Evolutionary conservation across 2,888 invertebrate species (phyloP).

Genomic region (Smittia aterrima): DNA sequence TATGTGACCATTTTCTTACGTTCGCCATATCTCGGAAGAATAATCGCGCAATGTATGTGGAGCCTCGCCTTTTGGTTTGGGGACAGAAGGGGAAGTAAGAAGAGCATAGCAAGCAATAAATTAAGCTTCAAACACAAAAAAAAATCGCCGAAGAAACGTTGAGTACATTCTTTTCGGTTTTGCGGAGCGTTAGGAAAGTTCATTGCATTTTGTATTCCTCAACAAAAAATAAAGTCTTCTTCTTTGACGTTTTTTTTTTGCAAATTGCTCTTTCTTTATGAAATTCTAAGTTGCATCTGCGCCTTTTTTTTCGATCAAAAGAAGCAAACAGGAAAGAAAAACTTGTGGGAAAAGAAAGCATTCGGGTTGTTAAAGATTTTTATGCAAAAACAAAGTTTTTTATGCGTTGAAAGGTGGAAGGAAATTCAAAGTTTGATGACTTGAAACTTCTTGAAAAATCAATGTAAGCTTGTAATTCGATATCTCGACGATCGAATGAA

Average conservation of each 20-base stretch:
- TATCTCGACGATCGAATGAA: background rate
- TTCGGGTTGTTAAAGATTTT: background rate
- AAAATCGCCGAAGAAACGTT: background rate
- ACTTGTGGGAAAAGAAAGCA: conserved; percentile 42
- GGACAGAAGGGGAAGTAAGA: too few relatives aligned
- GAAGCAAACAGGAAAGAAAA: background rate
- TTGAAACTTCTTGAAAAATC: background rate
- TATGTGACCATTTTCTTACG: too few relatives aligned
- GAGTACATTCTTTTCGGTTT: background rate
- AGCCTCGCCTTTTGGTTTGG: too few relatives aligned
- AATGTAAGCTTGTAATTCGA: background rate
- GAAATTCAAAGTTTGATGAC: conserved; percentile 32
- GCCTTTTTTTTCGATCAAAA: background rate
- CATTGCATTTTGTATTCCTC: conserved; percentile 30
- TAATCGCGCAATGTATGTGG: too few relatives aligned
- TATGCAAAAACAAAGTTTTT: conserved; percentile 23
- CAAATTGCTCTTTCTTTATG: conserved; percentile 7
- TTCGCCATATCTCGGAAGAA: too few relatives aligned
- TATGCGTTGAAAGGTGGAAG: background rate
- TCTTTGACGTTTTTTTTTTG: background rate
- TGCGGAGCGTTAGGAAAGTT: conserved; percentile 23
- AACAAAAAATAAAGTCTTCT: conserved; percentile 4
- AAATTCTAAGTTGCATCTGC: conserved; percentile 41
- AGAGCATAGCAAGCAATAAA: too few relatives aligned
- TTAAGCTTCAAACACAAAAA: too few relatives aligned